phyloP scores from a whole-genome alignment of 37 sponge, comb jelly and placozoan genomes.

The Petrosia ficiformis region DNA sequence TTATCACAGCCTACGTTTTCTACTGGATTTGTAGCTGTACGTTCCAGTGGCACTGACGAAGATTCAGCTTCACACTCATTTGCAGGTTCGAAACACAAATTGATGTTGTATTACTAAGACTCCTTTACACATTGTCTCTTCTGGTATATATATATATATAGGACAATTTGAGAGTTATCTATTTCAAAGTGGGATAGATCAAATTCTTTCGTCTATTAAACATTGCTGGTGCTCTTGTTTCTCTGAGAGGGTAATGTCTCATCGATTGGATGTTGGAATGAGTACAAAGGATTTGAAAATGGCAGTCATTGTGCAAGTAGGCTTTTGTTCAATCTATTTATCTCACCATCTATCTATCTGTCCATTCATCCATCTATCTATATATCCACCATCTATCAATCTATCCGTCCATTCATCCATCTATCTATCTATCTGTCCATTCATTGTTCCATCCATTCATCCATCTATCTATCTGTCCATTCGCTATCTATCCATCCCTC shows the following conservation, averaged over 20 bases:
- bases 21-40: conserved; percentile 64
- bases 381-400: neutral
- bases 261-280: conserved; percentile 63
- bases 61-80: conserved; percentile 86
- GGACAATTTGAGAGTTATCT: conserved; percentile 90
- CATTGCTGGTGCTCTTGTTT: conserved; percentile 82
- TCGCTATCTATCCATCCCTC: neutral
- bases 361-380: neutral
- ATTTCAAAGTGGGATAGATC: conserved; percentile 62
- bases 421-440: too few species aligned
- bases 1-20: conserved; percentile 32
- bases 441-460: neutral
- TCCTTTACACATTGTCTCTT: neutral
- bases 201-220: conserved; percentile 46
- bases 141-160: neutral
- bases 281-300: conserved; percentile 50
- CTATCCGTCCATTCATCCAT: neutral
- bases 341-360: neutral
- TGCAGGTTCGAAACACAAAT: conserved; percentile 49
- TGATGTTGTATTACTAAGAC: neutral
- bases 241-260: conserved; percentile 80
- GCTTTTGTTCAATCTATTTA: too few species aligned
- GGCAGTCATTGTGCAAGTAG: conserved; percentile 88
- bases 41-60: conserved; percentile 91
- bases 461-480: neutral